Evolutionary conservation across 2,888 invertebrate species (phyloP).

Genomic region (Lasioglossum calceatum): DNA sequence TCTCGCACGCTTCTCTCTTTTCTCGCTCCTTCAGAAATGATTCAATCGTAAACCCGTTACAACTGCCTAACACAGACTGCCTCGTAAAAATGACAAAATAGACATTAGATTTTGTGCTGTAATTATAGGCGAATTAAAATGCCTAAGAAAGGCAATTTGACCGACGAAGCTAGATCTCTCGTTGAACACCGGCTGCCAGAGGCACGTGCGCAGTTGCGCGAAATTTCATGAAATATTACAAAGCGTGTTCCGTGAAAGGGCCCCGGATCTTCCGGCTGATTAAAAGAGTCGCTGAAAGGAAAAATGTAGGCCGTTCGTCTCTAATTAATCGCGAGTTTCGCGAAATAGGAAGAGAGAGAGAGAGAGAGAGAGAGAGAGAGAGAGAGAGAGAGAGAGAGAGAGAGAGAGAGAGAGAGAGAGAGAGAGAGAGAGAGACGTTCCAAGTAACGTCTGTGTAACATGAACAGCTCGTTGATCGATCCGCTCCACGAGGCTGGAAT

Average conservation of each 20-base stretch:
- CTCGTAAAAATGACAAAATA: not conserved
- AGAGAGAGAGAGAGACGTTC: conserved; percentile 3
- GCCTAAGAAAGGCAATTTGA: not conserved
- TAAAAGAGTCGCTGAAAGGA: conserved; percentile 50
- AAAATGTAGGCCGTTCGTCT: conserved; percentile 48
- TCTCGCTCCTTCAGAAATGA: not conserved
- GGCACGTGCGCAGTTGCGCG: not conserved
- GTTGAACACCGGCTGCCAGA: not conserved
- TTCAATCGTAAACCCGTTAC: not conserved
- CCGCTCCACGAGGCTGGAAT: conserved; percentile 5
- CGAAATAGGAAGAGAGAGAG: not conserved
- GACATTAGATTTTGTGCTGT: not conserved
- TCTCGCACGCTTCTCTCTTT: not conserved
- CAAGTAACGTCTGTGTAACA: not conserved
- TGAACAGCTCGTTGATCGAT: conserved; percentile 35
- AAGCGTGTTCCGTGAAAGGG: conserved; percentile 4
- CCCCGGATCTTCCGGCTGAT: conserved; percentile 52
- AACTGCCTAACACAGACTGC: not conserved
- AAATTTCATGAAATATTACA: conserved; percentile 41
- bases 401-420: conserved; percentile 22
- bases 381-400: conserved; percentile 28
- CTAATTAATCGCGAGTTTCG: conserved; percentile 60
- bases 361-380: conserved; percentile 22
- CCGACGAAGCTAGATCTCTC: not conserved
- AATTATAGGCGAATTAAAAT: not conserved